Conservation (phyloP, 2,797 vertebrate species). For the Coregonus sp. region DNA sequence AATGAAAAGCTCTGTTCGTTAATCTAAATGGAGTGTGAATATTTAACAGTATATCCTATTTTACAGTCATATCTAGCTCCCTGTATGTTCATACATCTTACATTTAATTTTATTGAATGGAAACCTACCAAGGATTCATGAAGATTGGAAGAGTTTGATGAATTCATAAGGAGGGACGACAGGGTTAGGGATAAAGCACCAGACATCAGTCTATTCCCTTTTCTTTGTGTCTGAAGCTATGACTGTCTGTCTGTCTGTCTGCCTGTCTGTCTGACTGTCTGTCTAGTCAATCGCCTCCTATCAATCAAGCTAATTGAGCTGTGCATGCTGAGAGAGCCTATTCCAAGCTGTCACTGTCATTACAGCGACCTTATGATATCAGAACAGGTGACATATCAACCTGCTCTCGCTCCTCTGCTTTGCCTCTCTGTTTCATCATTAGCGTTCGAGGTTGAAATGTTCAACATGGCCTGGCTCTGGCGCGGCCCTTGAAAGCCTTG, state of each 20-base stretch:
- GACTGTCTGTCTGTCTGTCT: not conserved
- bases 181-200: not conserved
- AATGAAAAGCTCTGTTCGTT: slow-evolving; percentile 28
- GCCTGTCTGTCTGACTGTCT: not conserved
- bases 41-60: slow-evolving; percentile 23
- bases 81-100: slow-evolving; percentile 12
- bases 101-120: slow-evolving; percentile 6
- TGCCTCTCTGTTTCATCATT: not conserved
- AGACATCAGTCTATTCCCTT: not conserved
- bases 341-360: slow-evolving; percentile 5
- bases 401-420: not conserved
- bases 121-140: not conserved
- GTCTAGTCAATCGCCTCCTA: not conserved
- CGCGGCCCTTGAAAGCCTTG: not conserved
- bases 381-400: slow-evolving; percentile 2
- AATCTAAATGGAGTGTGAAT: slow-evolving; percentile 19
- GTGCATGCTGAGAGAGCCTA: not conserved
- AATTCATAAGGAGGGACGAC: slow-evolving; percentile 2
- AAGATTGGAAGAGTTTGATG: slow-evolving; percentile 1
- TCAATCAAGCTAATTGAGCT: slow-evolving; percentile 4
- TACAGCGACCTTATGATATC: not conserved
- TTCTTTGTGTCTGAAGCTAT: not conserved
- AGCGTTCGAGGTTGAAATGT: not conserved
- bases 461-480: not conserved
- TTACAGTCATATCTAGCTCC: slow-evolving; percentile 18